phyloP scores from a whole-genome alignment of 2,888 invertebrate species.

The Bugulina stolonifera region DNA sequence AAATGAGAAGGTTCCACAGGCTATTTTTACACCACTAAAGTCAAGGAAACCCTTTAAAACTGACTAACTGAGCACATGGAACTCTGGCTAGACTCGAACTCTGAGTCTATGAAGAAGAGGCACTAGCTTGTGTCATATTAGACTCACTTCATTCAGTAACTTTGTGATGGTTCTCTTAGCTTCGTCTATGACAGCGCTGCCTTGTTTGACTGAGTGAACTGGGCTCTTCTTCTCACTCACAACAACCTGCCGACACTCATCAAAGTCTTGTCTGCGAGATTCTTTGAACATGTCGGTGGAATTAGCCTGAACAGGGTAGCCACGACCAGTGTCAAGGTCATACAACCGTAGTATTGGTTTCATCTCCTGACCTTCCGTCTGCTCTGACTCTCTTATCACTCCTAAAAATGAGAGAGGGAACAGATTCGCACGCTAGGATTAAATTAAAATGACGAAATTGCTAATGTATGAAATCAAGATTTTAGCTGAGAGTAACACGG shows the following conservation, averaged over 20 bases:
- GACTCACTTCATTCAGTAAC: constrained; percentile 8
- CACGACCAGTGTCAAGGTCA: constrained; percentile 27
- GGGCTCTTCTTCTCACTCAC: not conserved
- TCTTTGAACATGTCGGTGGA: constrained; percentile 26
- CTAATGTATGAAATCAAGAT: no score
- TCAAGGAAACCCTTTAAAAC: no score
- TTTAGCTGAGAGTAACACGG: no score
- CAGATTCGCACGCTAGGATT: no score
- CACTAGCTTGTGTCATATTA: not conserved
- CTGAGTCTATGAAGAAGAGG: no score
- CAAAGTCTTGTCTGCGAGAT: constrained; percentile 6
- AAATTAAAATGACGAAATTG: no score
- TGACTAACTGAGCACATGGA: no score
- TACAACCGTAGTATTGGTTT: constrained; percentile 23
- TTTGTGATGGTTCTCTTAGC: constrained; percentile 26
- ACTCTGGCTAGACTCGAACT: no score
- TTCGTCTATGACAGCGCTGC: not conserved
- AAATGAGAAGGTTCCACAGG: no score
- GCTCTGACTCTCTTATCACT: constrained; percentile 17
- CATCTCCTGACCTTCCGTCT: constrained; percentile 14
- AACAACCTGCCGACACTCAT: not conserved
- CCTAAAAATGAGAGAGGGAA: constrained; percentile 12
- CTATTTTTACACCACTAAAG: no score
- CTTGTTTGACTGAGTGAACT: not conserved
- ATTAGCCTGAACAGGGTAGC: constrained; percentile 12